These are phyloP conservation scores for Ganaspis sp. DNA, from an alignment of 1,140 invertebrate species.

Conservation along the genomic window DNA sequence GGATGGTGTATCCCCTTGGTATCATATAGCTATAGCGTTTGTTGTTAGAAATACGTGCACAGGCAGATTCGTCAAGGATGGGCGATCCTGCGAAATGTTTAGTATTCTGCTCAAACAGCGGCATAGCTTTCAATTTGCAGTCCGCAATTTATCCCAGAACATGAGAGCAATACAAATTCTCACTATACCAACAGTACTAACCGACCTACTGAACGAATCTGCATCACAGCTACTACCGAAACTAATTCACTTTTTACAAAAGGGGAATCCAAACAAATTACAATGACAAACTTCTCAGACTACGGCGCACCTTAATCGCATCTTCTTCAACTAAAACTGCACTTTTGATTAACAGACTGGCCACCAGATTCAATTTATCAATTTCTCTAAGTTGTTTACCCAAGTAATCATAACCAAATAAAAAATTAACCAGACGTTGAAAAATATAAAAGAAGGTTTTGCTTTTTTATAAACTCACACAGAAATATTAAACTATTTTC, in stretches of 20 bases:
- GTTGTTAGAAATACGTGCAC: slow-evolving; percentile 15
- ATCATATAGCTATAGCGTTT: not conserved
- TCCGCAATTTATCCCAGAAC: slow-evolving; percentile 64
- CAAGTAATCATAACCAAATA: too few species aligned
- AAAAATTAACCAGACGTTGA: too few species aligned
- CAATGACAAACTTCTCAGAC: not conserved
- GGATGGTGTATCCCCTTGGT: not conserved
- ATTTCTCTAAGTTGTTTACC: too few species aligned
- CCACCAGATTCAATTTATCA: too few species aligned
- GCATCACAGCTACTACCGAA: not conserved
- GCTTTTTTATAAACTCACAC: too few species aligned
- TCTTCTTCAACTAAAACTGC: too few species aligned
- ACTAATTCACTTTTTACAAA: not conserved
- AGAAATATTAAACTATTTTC: too few species aligned
- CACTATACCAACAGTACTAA: slow-evolving; percentile 21
- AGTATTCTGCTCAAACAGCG: slow-evolving; percentile 67
- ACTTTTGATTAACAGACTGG: too few species aligned
- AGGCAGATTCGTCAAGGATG: slow-evolving; percentile 23
- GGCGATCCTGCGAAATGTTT: slow-evolving; percentile 46
- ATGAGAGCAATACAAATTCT: slow-evolving; percentile 44
- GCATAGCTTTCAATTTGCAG: slow-evolving; percentile 70
- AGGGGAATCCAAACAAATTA: not conserved
- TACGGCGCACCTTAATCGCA: too few species aligned
- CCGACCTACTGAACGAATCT: slow-evolving; percentile 22
- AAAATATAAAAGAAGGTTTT: too few species aligned